A percentile compares a stretch with the other conserved stretches of the same genome.
phyloP scores from a whole-genome alignment of 2,888 invertebrate genomes.

The Atethmia centrago region DNA sequence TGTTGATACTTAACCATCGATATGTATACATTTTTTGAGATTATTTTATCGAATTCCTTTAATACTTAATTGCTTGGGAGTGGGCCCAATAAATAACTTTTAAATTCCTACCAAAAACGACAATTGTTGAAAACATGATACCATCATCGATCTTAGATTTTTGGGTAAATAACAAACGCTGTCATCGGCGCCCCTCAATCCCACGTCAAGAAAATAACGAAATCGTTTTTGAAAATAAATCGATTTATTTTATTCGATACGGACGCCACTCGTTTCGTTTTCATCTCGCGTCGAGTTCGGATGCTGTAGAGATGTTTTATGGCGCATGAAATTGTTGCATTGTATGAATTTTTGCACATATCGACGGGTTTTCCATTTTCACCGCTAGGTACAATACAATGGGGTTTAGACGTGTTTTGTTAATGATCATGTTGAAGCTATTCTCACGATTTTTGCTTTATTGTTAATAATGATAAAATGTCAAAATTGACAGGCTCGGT shows the following conservation, averaged over 20 bases:
- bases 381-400: conserved; percentile 82
- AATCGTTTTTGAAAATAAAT: conserved; percentile 87
- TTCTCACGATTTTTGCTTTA: conserved; percentile 76
- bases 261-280: conserved; percentile 84
- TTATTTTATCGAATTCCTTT: not conserved
- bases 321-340: conserved; percentile 89
- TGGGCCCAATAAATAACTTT: conserved; percentile 25
- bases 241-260: conserved; percentile 89
- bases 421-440: conserved; percentile 80
- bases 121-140: conserved; percentile 54
- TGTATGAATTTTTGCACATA: conserved; percentile 80
- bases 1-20: no score
- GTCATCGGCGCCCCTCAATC: conserved; percentile 79
- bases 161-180: conserved; percentile 74
- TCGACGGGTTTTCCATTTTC: conserved; percentile 87
- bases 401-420: conserved; percentile 78
- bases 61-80: not conserved
- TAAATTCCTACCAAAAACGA: conserved; percentile 37
- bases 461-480: conserved; percentile 39
- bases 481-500: conserved; percentile 25
- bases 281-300: conserved; percentile 80
- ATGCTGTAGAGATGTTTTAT: conserved; percentile 85
- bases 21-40: no score
- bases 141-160: conserved; percentile 67
- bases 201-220: conserved; percentile 83